These are phyloP conservation scores for Eupithecia insigniata DNA, from an alignment of 2,888 invertebrate genomes.

Conservation along the genomic window DNA sequence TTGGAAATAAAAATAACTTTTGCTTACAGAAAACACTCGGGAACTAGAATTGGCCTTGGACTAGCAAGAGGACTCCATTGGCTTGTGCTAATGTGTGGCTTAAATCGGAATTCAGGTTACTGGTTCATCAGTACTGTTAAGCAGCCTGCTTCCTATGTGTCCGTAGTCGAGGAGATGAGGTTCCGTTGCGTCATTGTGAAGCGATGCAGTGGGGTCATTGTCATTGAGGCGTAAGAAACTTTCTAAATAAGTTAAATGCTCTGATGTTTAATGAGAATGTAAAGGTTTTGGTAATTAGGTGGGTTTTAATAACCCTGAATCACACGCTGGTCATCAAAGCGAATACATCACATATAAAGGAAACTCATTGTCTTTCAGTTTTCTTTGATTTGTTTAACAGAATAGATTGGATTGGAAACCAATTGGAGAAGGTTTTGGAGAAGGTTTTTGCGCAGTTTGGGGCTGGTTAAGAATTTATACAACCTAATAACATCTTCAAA, in stretches of 20 bases:
- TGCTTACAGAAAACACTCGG: not conserved
- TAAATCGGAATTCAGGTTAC: not conserved
- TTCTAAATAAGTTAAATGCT: conserved; percentile 41
- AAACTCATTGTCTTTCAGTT: not conserved
- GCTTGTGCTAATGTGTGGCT: not conserved
- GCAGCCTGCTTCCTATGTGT: conserved; percentile 16
- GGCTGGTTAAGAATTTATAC: not conserved
- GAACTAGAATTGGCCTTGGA: not conserved
- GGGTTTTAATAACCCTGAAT: conserved; percentile 6
- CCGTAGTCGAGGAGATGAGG: conserved; percentile 38
- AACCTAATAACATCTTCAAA: not conserved
- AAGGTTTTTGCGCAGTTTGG: not conserved
- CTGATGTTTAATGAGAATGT: conserved; percentile 28
- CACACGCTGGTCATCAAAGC: conserved; percentile 8
- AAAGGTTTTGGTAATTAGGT: conserved; percentile 22
- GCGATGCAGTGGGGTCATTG: conserved; percentile 59
- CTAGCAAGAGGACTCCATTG: not conserved
- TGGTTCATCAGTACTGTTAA: not conserved
- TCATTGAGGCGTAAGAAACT: conserved; percentile 54
- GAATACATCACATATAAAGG: not conserved
- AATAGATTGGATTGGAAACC: not conserved
- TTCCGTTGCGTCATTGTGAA: conserved; percentile 52
- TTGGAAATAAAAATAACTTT: not conserved
- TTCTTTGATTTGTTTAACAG: not conserved
- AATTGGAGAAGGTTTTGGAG: not conserved